Base-by-base conservation (phyloP, 2,888 invertebrate genomes). In the Eulithis prunata region DNA sequence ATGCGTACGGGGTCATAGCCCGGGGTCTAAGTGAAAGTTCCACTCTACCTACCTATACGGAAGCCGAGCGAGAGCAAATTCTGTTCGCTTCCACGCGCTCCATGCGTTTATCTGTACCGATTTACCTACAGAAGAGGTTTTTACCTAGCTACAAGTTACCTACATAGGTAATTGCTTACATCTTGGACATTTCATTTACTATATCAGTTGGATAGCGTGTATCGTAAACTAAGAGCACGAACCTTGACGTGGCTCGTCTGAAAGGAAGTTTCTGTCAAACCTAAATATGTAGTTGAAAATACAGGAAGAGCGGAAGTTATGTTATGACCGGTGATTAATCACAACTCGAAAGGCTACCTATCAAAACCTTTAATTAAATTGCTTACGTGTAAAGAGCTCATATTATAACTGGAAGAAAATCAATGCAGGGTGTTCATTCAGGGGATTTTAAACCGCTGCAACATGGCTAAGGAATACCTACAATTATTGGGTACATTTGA, bases 1-100 rank as follows among this genome's bases (percentile, higher is more conserved):
- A 68, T 68, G 66, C 62, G 64, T 51, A 49, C 49, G 49, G 60
- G 71, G 74, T 71, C 71, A 68, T 63, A 69, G 72, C 55, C 69
- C 70, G 66, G n/a, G 45, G 66, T 62, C 65, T 64, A 69, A 77
- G 78, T 71, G 79, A 79, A 79, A 79, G 79, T 76, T 63, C 60
- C 66, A 32, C 32, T 14, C 52, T 21, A 62, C 67, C 32, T 6
- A 41, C 41, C 41, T 41, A 41, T 41, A 67, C 73, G 76, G 75
- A 73, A 78, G 70, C 69, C 64, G 72, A 74, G 75, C 41, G 41
- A 75, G 76, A 74, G 73, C 68, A 60, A 21, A 68, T 73, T 69
- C 68, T 70, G 68, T 70, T 67, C 68, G 71, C 61, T 61, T 51
- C 59, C 60, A 55, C 51, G 46, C 45, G 49, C 57, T 36, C 57